phyloP scores from a whole-genome alignment of 2,797 vertebrate genomes.

The Diglossa cyanea region DNA sequence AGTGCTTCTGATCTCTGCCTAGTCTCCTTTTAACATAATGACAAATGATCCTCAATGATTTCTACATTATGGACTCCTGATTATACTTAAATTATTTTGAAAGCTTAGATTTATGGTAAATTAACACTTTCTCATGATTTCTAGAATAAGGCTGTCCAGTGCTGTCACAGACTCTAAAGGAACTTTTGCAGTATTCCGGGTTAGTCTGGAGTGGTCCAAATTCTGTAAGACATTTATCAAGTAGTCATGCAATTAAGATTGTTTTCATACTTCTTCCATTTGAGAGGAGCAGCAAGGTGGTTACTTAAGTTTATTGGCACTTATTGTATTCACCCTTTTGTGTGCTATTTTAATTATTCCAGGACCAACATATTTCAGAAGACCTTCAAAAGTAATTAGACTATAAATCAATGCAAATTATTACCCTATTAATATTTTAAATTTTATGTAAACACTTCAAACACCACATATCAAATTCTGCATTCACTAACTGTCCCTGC shows the following conservation, averaged over 20 bases:
- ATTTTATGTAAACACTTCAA: neutral
- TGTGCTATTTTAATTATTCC: slow-evolving; percentile 9
- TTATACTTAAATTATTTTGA: slow-evolving; percentile 38
- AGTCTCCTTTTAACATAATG: neutral
- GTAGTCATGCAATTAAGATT: neutral
- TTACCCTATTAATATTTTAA: slow-evolving; percentile 3
- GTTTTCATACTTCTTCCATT: neutral
- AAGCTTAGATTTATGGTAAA: slow-evolving; percentile 34
- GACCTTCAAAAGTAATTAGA: neutral
- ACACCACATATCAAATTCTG: neutral
- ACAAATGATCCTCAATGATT: slow-evolving; percentile 31
- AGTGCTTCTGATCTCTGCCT: slow-evolving; percentile 6
- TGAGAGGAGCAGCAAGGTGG: neutral
- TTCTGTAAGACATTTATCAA: neutral
- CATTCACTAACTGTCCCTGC: neutral
- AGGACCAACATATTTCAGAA: neutral
- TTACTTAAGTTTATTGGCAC: neutral
- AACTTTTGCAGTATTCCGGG: neutral
- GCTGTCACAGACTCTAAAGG: neutral
- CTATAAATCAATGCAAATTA: neutral
- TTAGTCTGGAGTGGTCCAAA: neutral
- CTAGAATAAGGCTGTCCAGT: neutral
- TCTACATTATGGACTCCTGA: neutral
- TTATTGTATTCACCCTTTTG: neutral
- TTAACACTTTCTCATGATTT: neutral